A percentile compares a stretch with the other conserved stretches of the same genome.
phyloP scores from a whole-genome alignment of 2,113 vertebrate genomes.

The Hemicordylus capensis region DNA sequence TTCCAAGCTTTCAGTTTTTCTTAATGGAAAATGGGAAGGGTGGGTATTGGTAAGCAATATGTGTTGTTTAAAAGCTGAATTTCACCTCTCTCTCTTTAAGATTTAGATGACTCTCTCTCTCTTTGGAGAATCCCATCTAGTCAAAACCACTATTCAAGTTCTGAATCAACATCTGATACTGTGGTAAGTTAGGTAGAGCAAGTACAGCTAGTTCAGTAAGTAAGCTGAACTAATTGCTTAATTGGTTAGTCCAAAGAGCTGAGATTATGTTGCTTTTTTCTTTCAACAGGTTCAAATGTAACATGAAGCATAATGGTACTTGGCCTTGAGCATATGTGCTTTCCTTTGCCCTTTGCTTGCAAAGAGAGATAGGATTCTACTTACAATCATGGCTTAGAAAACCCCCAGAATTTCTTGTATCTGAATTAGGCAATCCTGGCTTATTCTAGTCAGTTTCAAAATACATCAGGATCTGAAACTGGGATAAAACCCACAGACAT shows the following conservation, averaged over 20 bases:
- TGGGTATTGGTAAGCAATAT: neutral
- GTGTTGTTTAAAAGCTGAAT: neutral
- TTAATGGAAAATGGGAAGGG: neutral
- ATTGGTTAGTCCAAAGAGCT: neutral
- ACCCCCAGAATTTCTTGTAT: too few relatives aligned
- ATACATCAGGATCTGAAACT: too few relatives aligned
- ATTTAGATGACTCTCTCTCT: conserved; percentile 84
- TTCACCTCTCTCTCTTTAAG: conserved; percentile 54
- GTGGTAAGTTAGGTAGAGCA: conserved; percentile 75
- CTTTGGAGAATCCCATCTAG: conserved; percentile 78
- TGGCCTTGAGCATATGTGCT: too few relatives aligned
- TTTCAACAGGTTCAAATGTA: too few relatives aligned
- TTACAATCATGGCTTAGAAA: too few relatives aligned
- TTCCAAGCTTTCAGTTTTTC: neutral
- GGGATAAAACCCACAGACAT: too few relatives aligned
- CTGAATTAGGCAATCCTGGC: neutral
- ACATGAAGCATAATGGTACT: too few relatives aligned
- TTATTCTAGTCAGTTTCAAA: neutral
- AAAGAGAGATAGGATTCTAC: too few relatives aligned
- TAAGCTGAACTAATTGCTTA: neutral
- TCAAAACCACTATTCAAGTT: conserved; percentile 79
- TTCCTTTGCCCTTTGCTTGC: too few relatives aligned
- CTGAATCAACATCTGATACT: conserved; percentile 92
- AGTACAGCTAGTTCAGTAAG: neutral
- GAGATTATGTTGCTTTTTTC: neutral